Evolutionary conservation across 53 echinoderm and acorn worm genomes (phyloP).

Genomic region (Hippasteria phrygiana): DNA sequence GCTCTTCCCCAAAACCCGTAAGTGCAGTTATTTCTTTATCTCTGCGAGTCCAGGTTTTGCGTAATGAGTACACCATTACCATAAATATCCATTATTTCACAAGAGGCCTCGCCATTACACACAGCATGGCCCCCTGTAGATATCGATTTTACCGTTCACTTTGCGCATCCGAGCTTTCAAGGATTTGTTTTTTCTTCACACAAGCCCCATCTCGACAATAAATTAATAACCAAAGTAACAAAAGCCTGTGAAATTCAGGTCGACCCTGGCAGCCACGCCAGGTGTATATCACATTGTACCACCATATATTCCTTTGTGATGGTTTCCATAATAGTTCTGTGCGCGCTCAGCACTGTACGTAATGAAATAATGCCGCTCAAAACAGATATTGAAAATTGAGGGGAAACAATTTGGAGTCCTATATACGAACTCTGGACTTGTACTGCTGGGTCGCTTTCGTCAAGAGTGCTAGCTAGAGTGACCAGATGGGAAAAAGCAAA

Average conservation of each 20-base stretch:
- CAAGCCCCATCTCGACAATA: background rate
- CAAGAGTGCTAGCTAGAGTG: background rate
- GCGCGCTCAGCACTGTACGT: too few species aligned
- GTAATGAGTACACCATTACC: too few species aligned
- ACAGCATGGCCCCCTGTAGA: background rate
- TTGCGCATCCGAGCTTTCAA: too few species aligned
- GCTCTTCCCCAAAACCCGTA: too few species aligned
- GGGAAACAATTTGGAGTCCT: background rate
- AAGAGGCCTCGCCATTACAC: background rate
- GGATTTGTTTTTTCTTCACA: background rate
- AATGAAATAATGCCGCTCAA: background rate
- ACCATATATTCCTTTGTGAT: too few species aligned
- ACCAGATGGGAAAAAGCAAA: background rate
- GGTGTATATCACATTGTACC: too few species aligned
- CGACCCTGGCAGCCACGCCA: background rate
- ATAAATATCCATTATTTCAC: too few species aligned
- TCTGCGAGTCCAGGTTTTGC: too few species aligned
- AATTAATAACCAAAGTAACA: slow-evolving; percentile 3
- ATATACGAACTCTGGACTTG: background rate
- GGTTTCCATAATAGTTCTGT: too few species aligned
- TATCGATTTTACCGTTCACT: too few species aligned
- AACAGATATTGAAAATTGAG: background rate
- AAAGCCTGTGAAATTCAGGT: background rate
- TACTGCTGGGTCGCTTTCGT: too few species aligned
- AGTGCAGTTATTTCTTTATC: too few species aligned